Percentiles rank a stretch among this genome's conserved stretches.
phyloP scores from a whole-genome alignment of 2,888 invertebrate genomes.

The Nomada ferruginata region DNA sequence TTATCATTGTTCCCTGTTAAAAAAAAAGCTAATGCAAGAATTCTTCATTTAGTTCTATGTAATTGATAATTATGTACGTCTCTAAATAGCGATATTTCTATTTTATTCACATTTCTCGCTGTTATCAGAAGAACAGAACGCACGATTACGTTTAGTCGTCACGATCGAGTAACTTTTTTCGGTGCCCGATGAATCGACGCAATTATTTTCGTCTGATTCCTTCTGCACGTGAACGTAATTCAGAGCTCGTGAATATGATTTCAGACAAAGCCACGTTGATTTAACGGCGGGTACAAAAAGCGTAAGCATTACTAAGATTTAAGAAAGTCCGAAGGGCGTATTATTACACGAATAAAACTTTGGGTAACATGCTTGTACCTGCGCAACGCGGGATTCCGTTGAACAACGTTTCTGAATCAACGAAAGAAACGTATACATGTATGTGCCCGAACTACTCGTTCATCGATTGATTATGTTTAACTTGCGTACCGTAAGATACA shows the following conservation, averaged over 20 bases:
- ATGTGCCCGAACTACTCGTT: conserved; percentile 43
- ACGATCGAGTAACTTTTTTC: conserved; percentile 20
- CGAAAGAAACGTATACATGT: conserved; percentile 42
- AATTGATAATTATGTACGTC: too few species aligned
- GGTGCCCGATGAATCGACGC: conserved; percentile 34
- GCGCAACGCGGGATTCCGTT: conserved; percentile 50
- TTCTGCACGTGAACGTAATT: conserved; percentile 32
- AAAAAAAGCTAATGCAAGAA: too few species aligned
- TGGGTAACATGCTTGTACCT: conserved; percentile 43
- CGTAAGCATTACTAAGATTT: conserved; percentile 49
- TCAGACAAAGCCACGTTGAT: conserved; percentile 79
- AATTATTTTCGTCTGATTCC: not conserved
- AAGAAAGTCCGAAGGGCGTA: conserved; percentile 55
- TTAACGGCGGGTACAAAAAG: conserved; percentile 51
- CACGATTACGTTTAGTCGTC: not conserved
- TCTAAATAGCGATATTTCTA: too few species aligned
- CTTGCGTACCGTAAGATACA: conserved; percentile 43
- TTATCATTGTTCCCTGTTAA: too few species aligned
- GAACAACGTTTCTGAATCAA: conserved; percentile 53
- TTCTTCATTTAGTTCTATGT: too few species aligned
- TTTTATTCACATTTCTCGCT: too few species aligned
- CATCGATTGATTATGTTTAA: conserved; percentile 52
- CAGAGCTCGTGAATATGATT: conserved; percentile 65
- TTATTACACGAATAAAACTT: conserved; percentile 42
- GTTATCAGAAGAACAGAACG: too few species aligned